phyloP scores from a whole-genome alignment of 2,113 vertebrate species.

The Carassius auratus region DNA sequence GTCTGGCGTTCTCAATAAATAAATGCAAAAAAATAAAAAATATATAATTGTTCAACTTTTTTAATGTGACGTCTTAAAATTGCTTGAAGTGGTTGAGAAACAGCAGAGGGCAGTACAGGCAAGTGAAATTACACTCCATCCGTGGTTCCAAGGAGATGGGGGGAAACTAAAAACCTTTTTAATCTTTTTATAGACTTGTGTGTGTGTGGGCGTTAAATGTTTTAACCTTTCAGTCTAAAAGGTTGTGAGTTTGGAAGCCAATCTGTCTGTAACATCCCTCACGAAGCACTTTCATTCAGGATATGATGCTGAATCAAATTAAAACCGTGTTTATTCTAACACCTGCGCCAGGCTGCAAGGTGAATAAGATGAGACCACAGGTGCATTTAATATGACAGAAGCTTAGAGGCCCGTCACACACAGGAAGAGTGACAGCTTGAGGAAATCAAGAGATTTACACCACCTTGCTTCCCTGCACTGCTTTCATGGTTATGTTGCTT shows the following conservation, averaged over 20 bases:
- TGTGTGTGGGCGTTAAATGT: not conserved
- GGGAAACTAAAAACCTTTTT: too few relatives aligned
- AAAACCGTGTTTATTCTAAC: not conserved
- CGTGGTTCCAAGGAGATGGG: not conserved
- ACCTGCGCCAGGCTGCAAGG: not conserved
- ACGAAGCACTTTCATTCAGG: not conserved
- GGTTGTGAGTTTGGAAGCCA: not conserved
- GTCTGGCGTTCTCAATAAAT: not conserved
- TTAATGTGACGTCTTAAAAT: not conserved
- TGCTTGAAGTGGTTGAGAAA: too few relatives aligned
- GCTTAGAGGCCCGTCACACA: not conserved
- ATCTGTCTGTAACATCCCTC: not conserved
- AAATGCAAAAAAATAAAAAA: not conserved
- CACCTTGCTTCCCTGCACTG: not conserved
- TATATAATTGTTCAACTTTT: not conserved
- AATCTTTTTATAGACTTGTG: not conserved
- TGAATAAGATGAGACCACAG: not conserved
- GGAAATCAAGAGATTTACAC: not conserved
- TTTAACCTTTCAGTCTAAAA: not conserved
- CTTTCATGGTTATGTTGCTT: not conserved
- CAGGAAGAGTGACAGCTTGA: not conserved
- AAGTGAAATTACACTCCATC: not conserved
- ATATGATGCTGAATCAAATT: constrained; percentile 16
- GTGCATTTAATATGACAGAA: constrained; percentile 1
- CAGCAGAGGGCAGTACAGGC: constrained; percentile 44